phyloP scores from a whole-genome alignment of 2,888 invertebrate species.

The Falcaria lacertinaria region DNA sequence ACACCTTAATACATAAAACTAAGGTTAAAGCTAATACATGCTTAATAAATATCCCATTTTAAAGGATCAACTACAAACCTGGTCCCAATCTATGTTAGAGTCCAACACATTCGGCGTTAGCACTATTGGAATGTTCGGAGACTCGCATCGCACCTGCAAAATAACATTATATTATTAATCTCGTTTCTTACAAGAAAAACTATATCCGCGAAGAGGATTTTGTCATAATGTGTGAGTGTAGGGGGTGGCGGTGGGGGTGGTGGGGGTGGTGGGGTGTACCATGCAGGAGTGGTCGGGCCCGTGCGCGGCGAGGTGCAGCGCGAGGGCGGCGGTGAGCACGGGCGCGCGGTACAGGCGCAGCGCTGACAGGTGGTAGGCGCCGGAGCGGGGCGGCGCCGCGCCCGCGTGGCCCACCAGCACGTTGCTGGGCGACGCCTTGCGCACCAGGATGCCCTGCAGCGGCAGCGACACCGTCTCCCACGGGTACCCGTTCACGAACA shows the following conservation, averaged over 20 bases:
- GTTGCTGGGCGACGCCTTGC: slow-evolving; percentile 78
- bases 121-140: slow-evolving; percentile 65
- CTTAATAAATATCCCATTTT: no score
- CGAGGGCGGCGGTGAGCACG: slow-evolving; percentile 68
- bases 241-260: background rate
- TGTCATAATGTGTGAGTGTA: background rate
- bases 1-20: no score
- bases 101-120: slow-evolving; percentile 64
- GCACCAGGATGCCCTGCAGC: slow-evolving; percentile 79
- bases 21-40: no score
- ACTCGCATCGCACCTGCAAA: slow-evolving; percentile 70
- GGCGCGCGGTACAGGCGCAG: slow-evolving; percentile 79
- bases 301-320: slow-evolving; percentile 77
- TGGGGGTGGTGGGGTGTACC: slow-evolving; percentile 18
- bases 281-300: slow-evolving; percentile 52
- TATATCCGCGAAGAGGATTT: no score
- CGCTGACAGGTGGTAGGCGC: slow-evolving; percentile 76
- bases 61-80: slow-evolving; percentile 35
- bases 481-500: slow-evolving; percentile 80
- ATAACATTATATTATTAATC: slow-evolving; percentile 6
- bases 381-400: slow-evolving; percentile 20
- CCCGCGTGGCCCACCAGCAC: slow-evolving; percentile 75
- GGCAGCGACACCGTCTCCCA: slow-evolving; percentile 78
- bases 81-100: slow-evolving; percentile 81
- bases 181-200: no score